Conservation (phyloP, 37 sponge, comb jelly and placozoan species). For the Mnemiopsis leidyi region DNA sequence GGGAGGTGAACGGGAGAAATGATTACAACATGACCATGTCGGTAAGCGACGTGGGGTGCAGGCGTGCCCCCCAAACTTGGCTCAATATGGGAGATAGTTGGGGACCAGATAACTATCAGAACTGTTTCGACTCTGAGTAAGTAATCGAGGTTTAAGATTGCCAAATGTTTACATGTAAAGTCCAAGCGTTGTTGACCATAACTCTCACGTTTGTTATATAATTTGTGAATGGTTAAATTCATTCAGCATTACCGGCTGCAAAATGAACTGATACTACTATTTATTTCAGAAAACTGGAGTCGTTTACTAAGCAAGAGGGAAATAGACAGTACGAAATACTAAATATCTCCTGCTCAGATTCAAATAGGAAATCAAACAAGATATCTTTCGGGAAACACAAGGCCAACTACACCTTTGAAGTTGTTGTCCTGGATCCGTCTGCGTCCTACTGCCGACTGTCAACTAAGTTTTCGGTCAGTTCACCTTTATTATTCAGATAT, state of each 20-base stretch:
- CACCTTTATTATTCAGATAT: no score
- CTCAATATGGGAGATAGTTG: not conserved
- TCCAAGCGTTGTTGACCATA: no score
- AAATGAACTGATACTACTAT: no score
- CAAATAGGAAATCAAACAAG: not conserved
- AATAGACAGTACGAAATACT: conserved; percentile 40
- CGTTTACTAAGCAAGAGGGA: not conserved
- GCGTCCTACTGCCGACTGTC: conserved; percentile 9
- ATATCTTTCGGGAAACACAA: conserved; percentile 33
- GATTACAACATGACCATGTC: conserved; percentile 44
- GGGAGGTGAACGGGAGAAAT: not conserved
- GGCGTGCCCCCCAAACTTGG: not conserved
- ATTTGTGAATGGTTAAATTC: no score
- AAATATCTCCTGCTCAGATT: not conserved
- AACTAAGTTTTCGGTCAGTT: conserved; percentile 55
- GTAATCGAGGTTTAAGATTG: no score
- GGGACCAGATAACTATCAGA: conserved; percentile 19
- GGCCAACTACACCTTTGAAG: conserved; percentile 48
- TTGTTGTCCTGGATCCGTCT: conserved; percentile 1
- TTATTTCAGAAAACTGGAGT: no score
- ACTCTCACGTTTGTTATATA: no score
- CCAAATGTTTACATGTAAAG: no score
- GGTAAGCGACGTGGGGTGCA: not conserved
- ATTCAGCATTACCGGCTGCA: no score
- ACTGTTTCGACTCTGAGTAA: conserved; percentile 10